phyloP scores from a whole-genome alignment of 2,113 vertebrate species.

The Cynopterus brachyotis region DNA sequence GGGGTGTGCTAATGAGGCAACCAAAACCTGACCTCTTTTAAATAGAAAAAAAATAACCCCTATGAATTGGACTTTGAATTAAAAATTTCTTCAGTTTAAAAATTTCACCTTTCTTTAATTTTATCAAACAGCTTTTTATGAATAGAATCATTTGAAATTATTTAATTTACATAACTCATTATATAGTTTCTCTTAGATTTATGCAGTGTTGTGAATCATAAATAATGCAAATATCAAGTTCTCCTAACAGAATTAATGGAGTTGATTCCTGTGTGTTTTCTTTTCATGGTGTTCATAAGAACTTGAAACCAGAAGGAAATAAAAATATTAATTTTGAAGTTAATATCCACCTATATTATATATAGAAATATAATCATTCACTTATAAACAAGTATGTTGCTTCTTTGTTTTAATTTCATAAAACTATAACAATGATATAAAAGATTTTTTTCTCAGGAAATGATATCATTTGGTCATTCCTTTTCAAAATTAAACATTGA shows the following conservation, averaged over 20 bases:
- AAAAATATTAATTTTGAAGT: background rate
- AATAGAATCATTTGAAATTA: background rate
- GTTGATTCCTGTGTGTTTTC: background rate
- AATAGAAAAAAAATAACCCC: background rate
- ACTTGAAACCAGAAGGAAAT: background rate
- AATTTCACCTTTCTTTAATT: background rate
- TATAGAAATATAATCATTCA: background rate
- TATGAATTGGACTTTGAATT: background rate
- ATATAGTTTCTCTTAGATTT: background rate
- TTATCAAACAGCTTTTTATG: background rate
- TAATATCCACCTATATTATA: background rate
- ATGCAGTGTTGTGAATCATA: background rate
- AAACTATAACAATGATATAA: background rate
- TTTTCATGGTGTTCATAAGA: background rate
- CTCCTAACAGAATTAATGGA: background rate
- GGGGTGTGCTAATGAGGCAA: background rate
- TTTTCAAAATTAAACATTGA: background rate
- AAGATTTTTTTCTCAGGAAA: background rate
- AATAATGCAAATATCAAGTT: constrained; percentile 1
- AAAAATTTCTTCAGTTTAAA: background rate
- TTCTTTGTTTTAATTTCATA: background rate
- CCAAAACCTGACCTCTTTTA: background rate
- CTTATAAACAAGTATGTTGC: background rate
- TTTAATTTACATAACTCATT: background rate
- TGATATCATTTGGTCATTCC: background rate